Base-by-base conservation (phyloP, 2,888 invertebrate genomes). In the Cheilosia pagana region DNA sequence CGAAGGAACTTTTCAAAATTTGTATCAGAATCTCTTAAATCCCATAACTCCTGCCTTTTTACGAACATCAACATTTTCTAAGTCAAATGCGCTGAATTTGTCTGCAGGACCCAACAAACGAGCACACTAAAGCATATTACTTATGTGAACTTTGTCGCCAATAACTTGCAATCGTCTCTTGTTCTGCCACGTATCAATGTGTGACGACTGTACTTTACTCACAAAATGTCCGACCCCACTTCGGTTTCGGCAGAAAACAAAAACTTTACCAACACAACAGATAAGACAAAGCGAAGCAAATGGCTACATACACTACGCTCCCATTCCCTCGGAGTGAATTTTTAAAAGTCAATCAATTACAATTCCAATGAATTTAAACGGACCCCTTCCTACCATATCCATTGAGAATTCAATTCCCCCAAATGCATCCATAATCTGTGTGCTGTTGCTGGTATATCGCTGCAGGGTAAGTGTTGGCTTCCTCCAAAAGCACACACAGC, bases 261-360 rank as follows among this genome's bases (percentile, higher is more conserved):
- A 14, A 39, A 39, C 8, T 12, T 1, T 12, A 10, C 35, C 35
- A 35, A n/a, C 19, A 8, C 8, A 2, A 45, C 16, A 45, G 45
- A 45, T 45, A 45, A 52, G 50, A 14, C 50, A 23, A 25, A 52
- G 16, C 16, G 3, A 45, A 19, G 19, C 19, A 45, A 45, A 45
- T 45, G 45, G 8, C 35, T 35, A 12, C 35, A 3, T 12, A 35
- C 10, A 35, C 10, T 12, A 45, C 3, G 14, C 6, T 19, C 45
- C 45, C 45, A 45, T 45, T 45, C 45, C 45, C 19, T 7, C 1
- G 16, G 6, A 16, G 25, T 14, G 21, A 25, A 50, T 50, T 50
- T 12, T 50, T 50, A 62, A 78, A 71, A 75, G 70, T 70, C 68
- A 63, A 74, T 79, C 68, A 74, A 79, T 83, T 83, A 75, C 70